A percentile compares a stretch with the other conserved stretches of the same genome.
phyloP scores from a whole-genome alignment of 2,888 invertebrate genomes.

The Nebria brevicollis region DNA sequence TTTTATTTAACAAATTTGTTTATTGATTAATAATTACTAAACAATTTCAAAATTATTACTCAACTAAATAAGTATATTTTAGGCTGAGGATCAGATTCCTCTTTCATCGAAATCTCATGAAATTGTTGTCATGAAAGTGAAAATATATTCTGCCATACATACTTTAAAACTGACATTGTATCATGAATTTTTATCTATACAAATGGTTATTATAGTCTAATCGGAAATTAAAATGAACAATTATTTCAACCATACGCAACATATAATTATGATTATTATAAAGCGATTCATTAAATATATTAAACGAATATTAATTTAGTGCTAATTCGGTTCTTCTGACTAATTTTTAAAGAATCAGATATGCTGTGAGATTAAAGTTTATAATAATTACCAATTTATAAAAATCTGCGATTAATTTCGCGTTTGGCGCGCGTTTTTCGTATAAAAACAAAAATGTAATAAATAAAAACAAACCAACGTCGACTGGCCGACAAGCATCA shows the following conservation, averaged over 20 bases:
- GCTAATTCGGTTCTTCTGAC: not conserved
- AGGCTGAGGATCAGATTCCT: too few species aligned
- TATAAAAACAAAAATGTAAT: conserved; percentile 2
- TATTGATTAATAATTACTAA: too few species aligned
- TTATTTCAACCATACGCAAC: not conserved
- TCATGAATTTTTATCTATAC: too few species aligned
- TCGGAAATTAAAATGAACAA: not conserved
- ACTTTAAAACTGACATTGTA: too few species aligned
- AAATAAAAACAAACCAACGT: conserved; percentile 9
- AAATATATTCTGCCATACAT: too few species aligned
- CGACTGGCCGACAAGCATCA: not conserved
- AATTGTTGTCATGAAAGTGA: too few species aligned
- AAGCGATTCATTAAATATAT: not conserved
- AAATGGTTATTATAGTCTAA: not conserved
- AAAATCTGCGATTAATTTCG: conserved; percentile 37
- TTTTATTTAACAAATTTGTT: too few species aligned
- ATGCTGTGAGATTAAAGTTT: not conserved
- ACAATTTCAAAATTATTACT: too few species aligned
- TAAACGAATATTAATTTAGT: not conserved
- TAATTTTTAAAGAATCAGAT: not conserved
- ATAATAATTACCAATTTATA: not conserved
- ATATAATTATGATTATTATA: not conserved
- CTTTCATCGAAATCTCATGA: too few species aligned
- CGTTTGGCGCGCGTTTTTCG: conserved; percentile 40
- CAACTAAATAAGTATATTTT: too few species aligned